These are phyloP conservation scores for Zaprionus lachaisei DNA, from an alignment of 1,140 invertebrate genomes.

Conservation along the genomic window DNA sequence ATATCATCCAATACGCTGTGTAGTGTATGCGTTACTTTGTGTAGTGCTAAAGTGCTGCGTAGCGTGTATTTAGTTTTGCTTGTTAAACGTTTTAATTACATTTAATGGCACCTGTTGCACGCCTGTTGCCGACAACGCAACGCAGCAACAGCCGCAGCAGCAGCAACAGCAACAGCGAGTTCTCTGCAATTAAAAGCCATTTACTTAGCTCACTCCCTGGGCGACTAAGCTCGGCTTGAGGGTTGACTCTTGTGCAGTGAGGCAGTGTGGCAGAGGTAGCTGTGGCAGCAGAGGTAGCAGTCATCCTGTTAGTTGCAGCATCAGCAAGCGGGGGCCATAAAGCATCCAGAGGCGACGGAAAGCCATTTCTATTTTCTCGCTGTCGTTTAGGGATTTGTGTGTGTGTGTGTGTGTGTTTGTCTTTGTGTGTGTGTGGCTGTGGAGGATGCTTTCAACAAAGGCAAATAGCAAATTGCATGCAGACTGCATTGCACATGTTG, in stretches of 20 bases:
- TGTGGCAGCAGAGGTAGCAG: background rate
- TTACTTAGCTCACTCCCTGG: slow-evolving; percentile 65
- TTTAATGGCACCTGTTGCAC: slow-evolving; percentile 66
- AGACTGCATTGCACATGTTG: background rate
- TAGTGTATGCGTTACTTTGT: slow-evolving; percentile 1
- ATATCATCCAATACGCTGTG: background rate
- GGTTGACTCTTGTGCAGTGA: slow-evolving; percentile 28
- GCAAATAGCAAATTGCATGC: slow-evolving; percentile 61
- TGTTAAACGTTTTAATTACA: slow-evolving; percentile 50
- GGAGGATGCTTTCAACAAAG: slow-evolving; percentile 49
- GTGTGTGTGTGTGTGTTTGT: background rate
- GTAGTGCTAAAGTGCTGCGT: background rate
- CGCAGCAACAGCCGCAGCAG: background rate
- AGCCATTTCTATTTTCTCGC: slow-evolving; percentile 64
- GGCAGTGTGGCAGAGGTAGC: slow-evolving; percentile 8
- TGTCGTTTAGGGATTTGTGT: slow-evolving; percentile 66
- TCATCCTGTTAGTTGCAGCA: slow-evolving; percentile 8
- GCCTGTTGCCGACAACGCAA: slow-evolving; percentile 39
- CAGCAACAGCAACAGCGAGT: no score
- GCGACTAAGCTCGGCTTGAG: slow-evolving; percentile 36
- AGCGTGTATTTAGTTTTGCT: slow-evolving; percentile 12
- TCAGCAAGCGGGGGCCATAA: slow-evolving; percentile 35
- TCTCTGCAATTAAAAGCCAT: slow-evolving; percentile 62
- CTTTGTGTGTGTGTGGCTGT: slow-evolving; percentile 12
- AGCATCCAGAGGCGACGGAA: slow-evolving; percentile 57